Conservation (phyloP, 2,888 invertebrate genomes). For the Plagodis dolabraria region DNA sequence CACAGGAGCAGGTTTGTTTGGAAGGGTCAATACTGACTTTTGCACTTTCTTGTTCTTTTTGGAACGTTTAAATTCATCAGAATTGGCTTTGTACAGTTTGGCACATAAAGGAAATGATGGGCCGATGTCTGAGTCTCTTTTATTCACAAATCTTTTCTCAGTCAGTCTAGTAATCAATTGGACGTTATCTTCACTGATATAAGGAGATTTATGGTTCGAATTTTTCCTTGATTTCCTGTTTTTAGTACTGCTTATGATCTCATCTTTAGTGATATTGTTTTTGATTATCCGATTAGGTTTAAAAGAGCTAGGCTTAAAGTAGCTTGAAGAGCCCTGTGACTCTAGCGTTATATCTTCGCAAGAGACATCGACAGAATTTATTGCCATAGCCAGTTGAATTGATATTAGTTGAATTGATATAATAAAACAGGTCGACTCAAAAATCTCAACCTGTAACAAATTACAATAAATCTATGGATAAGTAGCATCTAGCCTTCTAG, state of each 20-base stretch:
- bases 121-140: slow-evolving; percentile 50
- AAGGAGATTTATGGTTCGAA: slow-evolving; percentile 52
- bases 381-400: slow-evolving; percentile 51
- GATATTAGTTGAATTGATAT: slow-evolving; percentile 14
- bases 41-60: slow-evolving; percentile 62
- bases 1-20: slow-evolving; percentile 54
- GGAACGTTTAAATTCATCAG: slow-evolving; percentile 62
- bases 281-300: slow-evolving; percentile 42
- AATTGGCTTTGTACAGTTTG: slow-evolving; percentile 71
- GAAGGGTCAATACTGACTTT: slow-evolving; percentile 70
- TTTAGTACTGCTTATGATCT: slow-evolving; percentile 40
- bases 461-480: no score
- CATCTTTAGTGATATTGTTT: slow-evolving; percentile 44
- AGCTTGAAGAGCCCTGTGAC: slow-evolving; percentile 41
- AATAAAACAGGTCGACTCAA: slow-evolving; percentile 8
- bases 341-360: slow-evolving; percentile 43
- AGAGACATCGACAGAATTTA: slow-evolving; percentile 47
- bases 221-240: slow-evolving; percentile 45
- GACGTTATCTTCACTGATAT: slow-evolving; percentile 55
- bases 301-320: slow-evolving; percentile 39
- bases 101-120: slow-evolving; percentile 65
- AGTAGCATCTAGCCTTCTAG: no score
- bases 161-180: slow-evolving; percentile 57
- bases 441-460: slow-evolving; percentile 20
- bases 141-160: slow-evolving; percentile 59